Evolutionary conservation across 2,797 vertebrate species (phyloP), one percentile per base, ranked within the genome.

Genomic region (Hydrocynus forskahlii): DNA sequence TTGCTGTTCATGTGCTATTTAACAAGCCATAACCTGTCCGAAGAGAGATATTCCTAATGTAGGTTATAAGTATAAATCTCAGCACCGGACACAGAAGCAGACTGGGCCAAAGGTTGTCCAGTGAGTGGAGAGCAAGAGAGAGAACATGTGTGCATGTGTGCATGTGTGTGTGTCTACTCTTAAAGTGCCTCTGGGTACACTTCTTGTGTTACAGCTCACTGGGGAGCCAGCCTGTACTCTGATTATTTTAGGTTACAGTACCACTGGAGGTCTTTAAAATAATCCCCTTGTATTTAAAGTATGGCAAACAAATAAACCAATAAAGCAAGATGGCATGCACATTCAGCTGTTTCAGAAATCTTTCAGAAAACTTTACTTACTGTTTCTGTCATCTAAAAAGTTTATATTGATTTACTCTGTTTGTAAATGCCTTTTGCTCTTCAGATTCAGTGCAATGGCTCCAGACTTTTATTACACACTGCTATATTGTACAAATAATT

Each of bases 1-100:
- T 84, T 83, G 78, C 80, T 81, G 78, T 86, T 89, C 80, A 85
- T 85, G 73, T 79, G 72, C 76, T 69, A 87, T 87, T 87, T 86
- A 87, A 88, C 83, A 87, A 85, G 68, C 78, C 85, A 86, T 77
- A 85, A 87, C 80, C 72, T 23, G 78, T 81, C 73, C 64, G 2
- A 79, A 35, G 60, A 25, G 59, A 68, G 69, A 85, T 85, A 85
- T 90, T 85, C 82, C 50, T 67, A 60, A 63, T 54, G 77, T 45
- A 21, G 45, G 40, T 48, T 48, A 17, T 14, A 81, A 55, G 60
- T 45, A 25, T 59, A 59, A 68, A 80, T 59, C 40, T 80, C 50
- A 57, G 55, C 67, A 68, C 68, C 54, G 14, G 17, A 10, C 13
- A 75, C 64, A 69, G 52, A 38, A 40, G 55, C 19, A 50, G 45